phyloP scores from a whole-genome alignment of 2,888 invertebrate species.

The Ypsolopha scabrella region DNA sequence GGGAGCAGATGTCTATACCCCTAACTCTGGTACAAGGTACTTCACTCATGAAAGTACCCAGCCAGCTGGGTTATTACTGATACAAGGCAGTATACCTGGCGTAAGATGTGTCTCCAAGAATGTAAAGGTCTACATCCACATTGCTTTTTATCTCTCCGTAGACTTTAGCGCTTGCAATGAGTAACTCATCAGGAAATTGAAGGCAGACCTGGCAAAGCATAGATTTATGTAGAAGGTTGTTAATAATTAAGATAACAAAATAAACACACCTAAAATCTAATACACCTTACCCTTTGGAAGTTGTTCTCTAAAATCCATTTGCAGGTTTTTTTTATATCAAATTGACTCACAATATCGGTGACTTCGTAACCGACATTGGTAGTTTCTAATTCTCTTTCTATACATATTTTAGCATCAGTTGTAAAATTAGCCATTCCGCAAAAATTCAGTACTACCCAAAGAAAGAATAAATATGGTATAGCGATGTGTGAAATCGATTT shows the following conservation, averaged over 20 bases:
- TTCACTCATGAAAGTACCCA: too few relatives aligned
- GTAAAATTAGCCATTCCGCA: conserved; percentile 57
- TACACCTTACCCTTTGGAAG: conserved; percentile 72
- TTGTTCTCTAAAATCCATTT: conserved; percentile 78
- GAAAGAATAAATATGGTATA: too few relatives aligned
- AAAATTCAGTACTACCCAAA: too few relatives aligned
- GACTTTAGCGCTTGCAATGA: conserved; percentile 77
- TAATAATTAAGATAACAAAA: conserved; percentile 1
- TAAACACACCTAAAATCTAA: not conserved
- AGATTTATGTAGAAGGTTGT: conserved; percentile 1
- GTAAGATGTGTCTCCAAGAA: conserved; percentile 78
- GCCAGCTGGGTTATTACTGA: not conserved
- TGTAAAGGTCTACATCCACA: conserved; percentile 73
- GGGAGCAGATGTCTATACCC: too few relatives aligned
- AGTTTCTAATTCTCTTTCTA: conserved; percentile 55
- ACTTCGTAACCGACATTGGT: conserved; percentile 16
- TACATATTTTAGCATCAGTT: conserved; percentile 62
- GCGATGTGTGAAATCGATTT: too few relatives aligned
- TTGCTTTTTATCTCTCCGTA: conserved; percentile 65
- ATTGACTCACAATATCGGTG: conserved; percentile 51
- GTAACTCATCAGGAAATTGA: conserved; percentile 90
- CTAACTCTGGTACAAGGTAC: too few relatives aligned
- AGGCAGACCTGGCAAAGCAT: conserved; percentile 77
- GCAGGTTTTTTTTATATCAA: conserved; percentile 72
- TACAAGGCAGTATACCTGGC: not conserved